phyloP scores from a whole-genome alignment of 1,140 invertebrate genomes.

The Campoletis sonorensis region DNA sequence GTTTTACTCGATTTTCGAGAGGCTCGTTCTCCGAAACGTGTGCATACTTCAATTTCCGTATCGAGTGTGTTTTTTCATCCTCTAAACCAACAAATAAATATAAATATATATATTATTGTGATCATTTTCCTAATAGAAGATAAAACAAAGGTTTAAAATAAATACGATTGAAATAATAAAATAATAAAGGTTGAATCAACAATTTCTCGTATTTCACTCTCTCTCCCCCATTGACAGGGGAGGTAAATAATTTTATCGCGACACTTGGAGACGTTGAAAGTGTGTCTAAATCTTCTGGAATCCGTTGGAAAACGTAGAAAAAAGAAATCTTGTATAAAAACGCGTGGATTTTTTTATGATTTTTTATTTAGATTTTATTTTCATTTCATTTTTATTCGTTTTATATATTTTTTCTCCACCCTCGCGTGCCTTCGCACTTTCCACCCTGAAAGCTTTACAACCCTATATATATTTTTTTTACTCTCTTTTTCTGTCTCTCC shows the following conservation, averaged over 20 bases:
- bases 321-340: background rate
- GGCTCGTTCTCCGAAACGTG: slow-evolving; percentile 6
- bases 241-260: slow-evolving; percentile 52
- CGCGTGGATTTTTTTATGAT: background rate
- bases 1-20: background rate
- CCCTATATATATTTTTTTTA: background rate
- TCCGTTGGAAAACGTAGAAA: background rate
- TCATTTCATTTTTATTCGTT: too few relatives aligned
- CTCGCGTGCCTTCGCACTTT: slow-evolving; percentile 31
- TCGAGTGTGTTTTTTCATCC: slow-evolving; percentile 1
- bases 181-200: background rate
- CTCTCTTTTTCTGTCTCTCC: background rate
- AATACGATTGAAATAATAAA: background rate
- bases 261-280: slow-evolving; percentile 65
- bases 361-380: too few relatives aligned
- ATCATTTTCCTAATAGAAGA: too few relatives aligned
- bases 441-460: slow-evolving; percentile 35
- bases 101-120: too few relatives aligned
- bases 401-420: slow-evolving; percentile 17
- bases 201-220: too few relatives aligned
- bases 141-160: background rate
- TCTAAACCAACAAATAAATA: too few relatives aligned
- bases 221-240: too few relatives aligned
- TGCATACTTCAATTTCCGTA: background rate
- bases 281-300: background rate